Conservation (phyloP, 2,888 invertebrate species). For the Pheosia tremula region DNA sequence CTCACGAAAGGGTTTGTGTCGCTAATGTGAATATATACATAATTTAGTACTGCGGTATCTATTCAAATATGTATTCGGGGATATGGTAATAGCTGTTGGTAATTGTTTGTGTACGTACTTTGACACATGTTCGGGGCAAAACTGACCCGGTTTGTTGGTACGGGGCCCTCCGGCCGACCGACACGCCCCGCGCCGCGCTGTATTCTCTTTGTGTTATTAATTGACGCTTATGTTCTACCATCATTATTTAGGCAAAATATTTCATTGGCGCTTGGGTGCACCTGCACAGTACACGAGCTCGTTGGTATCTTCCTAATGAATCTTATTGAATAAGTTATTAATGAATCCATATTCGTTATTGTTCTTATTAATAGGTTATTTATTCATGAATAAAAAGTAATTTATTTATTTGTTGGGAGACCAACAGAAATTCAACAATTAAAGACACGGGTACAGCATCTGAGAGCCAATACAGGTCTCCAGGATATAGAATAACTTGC, state of each 20-base stretch:
- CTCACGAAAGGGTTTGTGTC: too few relatives aligned
- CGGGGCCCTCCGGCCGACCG: background rate
- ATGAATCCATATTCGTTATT: too few relatives aligned
- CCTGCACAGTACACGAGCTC: background rate
- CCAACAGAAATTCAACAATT: too few relatives aligned
- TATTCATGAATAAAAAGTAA: too few relatives aligned
- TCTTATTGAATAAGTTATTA: background rate
- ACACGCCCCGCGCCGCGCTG: background rate
- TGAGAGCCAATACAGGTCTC: too few relatives aligned
- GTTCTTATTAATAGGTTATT: too few relatives aligned
- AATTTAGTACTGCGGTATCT: too few relatives aligned
- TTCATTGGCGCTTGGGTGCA: background rate
- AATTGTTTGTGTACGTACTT: background rate
- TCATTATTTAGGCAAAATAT: conserved; percentile 4
- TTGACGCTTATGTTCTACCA: background rate
- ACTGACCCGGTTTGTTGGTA: conserved; percentile 12
- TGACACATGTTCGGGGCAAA: conserved; percentile 7
- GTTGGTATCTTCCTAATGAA: background rate
- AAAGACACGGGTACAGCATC: too few relatives aligned
- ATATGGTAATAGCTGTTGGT: background rate
- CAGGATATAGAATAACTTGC: too few relatives aligned
- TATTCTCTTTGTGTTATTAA: conserved; percentile 11
- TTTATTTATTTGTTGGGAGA: too few relatives aligned
- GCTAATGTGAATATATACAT: too few relatives aligned
- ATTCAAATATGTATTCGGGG: background rate